Percentiles rank a stretch among this genome's conserved stretches.
Conservation (phyloP, 2,888 invertebrate genomes). For the Lithosia quadra region DNA sequence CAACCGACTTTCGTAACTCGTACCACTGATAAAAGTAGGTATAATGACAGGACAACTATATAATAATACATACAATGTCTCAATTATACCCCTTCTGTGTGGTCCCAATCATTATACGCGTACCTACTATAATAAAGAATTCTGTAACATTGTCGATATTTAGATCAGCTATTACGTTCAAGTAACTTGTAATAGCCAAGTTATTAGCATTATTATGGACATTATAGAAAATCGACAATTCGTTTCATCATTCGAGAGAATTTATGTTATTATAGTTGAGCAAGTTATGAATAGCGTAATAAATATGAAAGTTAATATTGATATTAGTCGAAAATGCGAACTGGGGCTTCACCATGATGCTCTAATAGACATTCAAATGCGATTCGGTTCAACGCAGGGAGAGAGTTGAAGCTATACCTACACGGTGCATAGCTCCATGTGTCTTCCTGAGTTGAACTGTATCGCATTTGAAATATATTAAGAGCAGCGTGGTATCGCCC, state of each 20-base stretch:
- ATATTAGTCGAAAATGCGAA: slow-evolving; percentile 46
- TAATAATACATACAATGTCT: slow-evolving; percentile 78
- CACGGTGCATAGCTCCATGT: no score
- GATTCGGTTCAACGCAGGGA: no score
- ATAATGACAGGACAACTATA: slow-evolving; percentile 65
- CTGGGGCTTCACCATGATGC: no score
- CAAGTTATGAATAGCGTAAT: slow-evolving; percentile 34
- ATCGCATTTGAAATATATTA: no score
- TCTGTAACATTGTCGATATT: slow-evolving; percentile 78
- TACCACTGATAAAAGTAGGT: slow-evolving; percentile 57
- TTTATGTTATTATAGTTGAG: slow-evolving; percentile 48
- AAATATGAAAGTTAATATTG: slow-evolving; percentile 49
- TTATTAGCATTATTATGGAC: slow-evolving; percentile 77
- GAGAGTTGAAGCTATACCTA: no score
- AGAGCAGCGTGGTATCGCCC: no score
- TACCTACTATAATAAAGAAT: slow-evolving; percentile 73
- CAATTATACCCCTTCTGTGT: slow-evolving; percentile 80
- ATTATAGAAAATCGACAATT: slow-evolving; percentile 75
- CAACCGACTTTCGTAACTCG: slow-evolving; percentile 59
- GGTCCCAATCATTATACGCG: slow-evolving; percentile 78
- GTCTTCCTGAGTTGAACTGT: no score
- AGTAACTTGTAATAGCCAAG: slow-evolving; percentile 79
- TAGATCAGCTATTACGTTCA: slow-evolving; percentile 79
- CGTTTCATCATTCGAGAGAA: slow-evolving; percentile 66
- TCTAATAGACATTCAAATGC: no score